Evolutionary conservation across 2,113 vertebrate genomes (phyloP), one percentile per base, ranked within the genome.

Genomic region (Girardinichthys multiradiatus): DNA sequence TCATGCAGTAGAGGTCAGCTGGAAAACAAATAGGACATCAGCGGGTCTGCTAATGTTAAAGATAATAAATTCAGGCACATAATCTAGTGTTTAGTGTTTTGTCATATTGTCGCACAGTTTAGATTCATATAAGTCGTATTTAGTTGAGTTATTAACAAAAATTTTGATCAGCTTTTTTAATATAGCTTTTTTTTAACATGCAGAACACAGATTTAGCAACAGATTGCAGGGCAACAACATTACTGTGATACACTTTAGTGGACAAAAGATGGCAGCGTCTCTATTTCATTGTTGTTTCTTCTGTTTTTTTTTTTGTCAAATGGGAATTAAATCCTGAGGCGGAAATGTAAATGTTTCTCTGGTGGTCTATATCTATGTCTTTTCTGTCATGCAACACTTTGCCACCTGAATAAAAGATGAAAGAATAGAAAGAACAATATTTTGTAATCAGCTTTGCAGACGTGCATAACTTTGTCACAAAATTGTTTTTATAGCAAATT

Each of bases 211-310:
- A 54, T 54, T 24, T 54, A n/a, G 24, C 21, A n/a, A 54, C 21
- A 54, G 21, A n/a, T 54, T 54, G 48, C 21, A 24, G 24, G 9
- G 48, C 2, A n/a, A 54, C 2, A n/a, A 54, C 7, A 9, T n/a
- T 54, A 15, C 6, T 29, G 27, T 81, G 82, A 33, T 82, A 29
- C 57, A 51, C 59, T 42, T 19, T 1, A 30, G 1, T 35, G 33
- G 0, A 0, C 87, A 54, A 64, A 62, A 87, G 89, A 77, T 86
- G 89, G 83, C 81, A 67, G 68, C 76, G 73, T 73, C n/a, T 69
- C 14, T 54, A 24, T 54, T n/a, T 54, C 3, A n/a, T 21, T 24
- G 21, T 24, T 4, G 17, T 42, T 54, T 54, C 48, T 54, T 11
- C 2, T 24, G 24, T 7, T 11, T 54, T 54, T 24, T 24, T 21